Base-by-base conservation (phyloP, 1,140 invertebrate genomes). In the Diuraphis noxia region DNA sequence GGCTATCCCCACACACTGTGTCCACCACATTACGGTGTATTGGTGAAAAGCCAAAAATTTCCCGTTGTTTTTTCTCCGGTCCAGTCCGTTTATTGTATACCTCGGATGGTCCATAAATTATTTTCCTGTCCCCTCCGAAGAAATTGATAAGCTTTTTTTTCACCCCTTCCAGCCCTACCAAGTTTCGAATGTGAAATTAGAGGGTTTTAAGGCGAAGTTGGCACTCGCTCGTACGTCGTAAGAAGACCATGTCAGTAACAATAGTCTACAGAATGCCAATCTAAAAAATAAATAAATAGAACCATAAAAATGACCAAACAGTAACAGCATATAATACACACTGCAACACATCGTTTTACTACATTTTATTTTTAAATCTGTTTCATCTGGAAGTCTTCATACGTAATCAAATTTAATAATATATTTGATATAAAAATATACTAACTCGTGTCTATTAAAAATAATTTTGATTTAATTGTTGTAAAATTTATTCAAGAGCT, bases 1-100 rank as follows among this genome's bases (percentile, higher is more conserved):
- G 89, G 77, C 89, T 79, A 91, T 91, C 36, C 43, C 56, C 77
- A 30, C 77, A 81, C 10, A 4, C 88, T 30, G 77, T 91, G 46
- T 52, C 89, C n/a, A 79, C 46, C 41, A 25, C 36, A 81, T 79
- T 82, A 81, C 72, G 25, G 72, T 63, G 63, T 63, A 77, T 91
- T 91, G 89, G 89, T 91, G 89, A 91, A 91, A 91, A 91, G 89
- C 89, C 89, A 91, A 91, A 91, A 91, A 91, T 82, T 91, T 43
- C 25, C 25, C 77, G 89, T 91, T 82, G 89, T 91, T 91, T 91
- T 91, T 91, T 91, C 88, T 81, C 41, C 13, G 77, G 89, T 82
- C 77, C 23, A 63, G 72, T 91, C 63, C 89, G 89, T 91, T 91
- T 91, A 91, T 91, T 91, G 72, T 91, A 91, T 82, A 91, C 52